Evolutionary conservation across 2,113 vertebrate genomes (phyloP).

Genomic region (Pangasianodon hypophthalmus): DNA sequence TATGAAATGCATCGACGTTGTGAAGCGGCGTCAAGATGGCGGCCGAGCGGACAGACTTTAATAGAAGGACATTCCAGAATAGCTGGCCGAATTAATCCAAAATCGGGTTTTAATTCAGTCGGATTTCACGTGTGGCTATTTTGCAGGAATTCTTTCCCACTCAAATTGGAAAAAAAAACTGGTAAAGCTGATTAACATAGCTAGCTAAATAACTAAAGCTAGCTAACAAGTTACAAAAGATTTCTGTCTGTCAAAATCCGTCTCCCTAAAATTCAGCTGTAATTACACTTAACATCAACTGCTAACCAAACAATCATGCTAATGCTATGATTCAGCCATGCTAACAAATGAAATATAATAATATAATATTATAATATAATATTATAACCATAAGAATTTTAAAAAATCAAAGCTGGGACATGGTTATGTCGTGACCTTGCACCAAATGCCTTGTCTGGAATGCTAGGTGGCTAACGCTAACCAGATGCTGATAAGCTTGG

Average conservation of each 20-base stretch:
- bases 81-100: no score
- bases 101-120: no score
- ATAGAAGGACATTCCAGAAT: no score
- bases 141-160: no score
- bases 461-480: slow-evolving; percentile 33
- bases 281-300: neutral
- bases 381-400: neutral
- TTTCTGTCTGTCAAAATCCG: neutral
- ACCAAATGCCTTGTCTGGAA: slow-evolving; percentile 31
- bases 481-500: slow-evolving; percentile 34
- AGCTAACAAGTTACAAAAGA: neutral
- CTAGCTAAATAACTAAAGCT: neutral
- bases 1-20: no score
- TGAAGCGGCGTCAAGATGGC: no score
- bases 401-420: neutral
- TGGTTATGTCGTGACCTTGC: slow-evolving; percentile 39
- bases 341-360: neutral
- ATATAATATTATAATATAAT: neutral
- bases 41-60: no score
- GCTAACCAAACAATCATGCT: neutral
- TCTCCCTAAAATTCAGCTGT: neutral
- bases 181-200: neutral
- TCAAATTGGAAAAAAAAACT: neutral
- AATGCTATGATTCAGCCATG: neutral
- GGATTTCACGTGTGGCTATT: no score